phyloP scores from a whole-genome alignment of 2,797 vertebrate genomes.

The Loriculus beryllinus region DNA sequence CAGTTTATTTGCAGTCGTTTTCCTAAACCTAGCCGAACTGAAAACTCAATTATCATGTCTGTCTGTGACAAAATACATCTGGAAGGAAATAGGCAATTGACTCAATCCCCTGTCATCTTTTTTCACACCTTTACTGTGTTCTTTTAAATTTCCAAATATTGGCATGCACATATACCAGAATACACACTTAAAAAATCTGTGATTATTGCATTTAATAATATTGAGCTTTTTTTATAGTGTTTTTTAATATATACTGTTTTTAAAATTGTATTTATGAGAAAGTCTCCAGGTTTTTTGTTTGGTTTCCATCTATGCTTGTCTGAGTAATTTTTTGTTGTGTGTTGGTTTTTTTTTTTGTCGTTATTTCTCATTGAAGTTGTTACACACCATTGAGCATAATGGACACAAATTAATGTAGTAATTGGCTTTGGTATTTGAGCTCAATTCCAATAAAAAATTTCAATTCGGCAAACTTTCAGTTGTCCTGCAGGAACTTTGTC shows the following conservation, averaged over 20 bases:
- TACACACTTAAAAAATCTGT: not conserved
- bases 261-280: not conserved
- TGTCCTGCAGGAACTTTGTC: not conserved
- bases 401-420: not conserved
- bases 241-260: not conserved
- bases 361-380: not conserved
- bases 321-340: not conserved
- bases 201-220: not conserved
- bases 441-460: not conserved
- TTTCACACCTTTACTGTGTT: not conserved
- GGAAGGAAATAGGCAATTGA: not conserved
- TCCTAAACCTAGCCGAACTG: not conserved
- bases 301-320: accelerated
- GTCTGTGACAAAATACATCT: not conserved
- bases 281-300: accelerated
- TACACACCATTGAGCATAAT: not conserved
- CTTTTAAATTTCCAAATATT: not conserved
- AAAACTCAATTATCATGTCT: not conserved
- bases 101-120: not conserved
- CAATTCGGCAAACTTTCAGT: not conserved
- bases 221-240: not conserved
- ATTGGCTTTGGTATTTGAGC: not conserved
- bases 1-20: not conserved
- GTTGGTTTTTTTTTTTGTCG: too few species aligned
- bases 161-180: not conserved